Base-by-base conservation (phyloP, 2,113 vertebrate species). In the Cyphomyrus plagiostoma region DNA sequence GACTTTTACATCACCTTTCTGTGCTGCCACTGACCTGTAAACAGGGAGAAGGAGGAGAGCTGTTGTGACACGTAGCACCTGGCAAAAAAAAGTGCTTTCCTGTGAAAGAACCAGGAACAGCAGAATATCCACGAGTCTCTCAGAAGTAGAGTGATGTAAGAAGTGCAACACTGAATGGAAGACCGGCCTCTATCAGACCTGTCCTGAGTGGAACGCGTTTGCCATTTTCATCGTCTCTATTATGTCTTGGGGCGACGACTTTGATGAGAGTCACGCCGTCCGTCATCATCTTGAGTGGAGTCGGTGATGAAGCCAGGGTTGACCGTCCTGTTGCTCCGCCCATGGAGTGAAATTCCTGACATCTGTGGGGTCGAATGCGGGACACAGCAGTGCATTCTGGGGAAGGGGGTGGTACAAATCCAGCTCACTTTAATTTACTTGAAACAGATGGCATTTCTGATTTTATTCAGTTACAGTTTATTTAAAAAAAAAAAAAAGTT, bases 1-100 rank as follows among this genome's bases (percentile, higher is more conserved):
- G 91, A 90, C 92, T 91, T 70, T 50, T 23, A 88, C 92, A 90
- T 90, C 92, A 93, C 92, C 92, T 92, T 83, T 39, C 45, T 90
- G 89, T 92, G 82, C 91, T 3, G 52, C 91, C 91, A 70, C 26
- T 95, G 95, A 95, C 94, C 95, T 95, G 92, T 92, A 92, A 95
- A 94, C 91, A 89, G 86, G 19, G 0, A 15, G 88, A 53, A 86
- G 88, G 88, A 30, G 1, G 77, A 50, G 39, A 89, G 86, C 89
- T 90, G 92, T 91, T 90, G 87, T 5, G 50, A 91, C 93, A 95
- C 92, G 94, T 94, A 93, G 74, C 90, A 39, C 66, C 77, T 66
- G 90, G 45, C 13, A n/a, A 26, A 52, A 52, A 82, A 86, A 88
- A 35, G 62, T 35, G 0, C 13, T 86, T 87, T 87, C 89, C 23